Base-by-base conservation (phyloP, 1,140 invertebrate genomes). In the Condylostylus longicornis region DNA sequence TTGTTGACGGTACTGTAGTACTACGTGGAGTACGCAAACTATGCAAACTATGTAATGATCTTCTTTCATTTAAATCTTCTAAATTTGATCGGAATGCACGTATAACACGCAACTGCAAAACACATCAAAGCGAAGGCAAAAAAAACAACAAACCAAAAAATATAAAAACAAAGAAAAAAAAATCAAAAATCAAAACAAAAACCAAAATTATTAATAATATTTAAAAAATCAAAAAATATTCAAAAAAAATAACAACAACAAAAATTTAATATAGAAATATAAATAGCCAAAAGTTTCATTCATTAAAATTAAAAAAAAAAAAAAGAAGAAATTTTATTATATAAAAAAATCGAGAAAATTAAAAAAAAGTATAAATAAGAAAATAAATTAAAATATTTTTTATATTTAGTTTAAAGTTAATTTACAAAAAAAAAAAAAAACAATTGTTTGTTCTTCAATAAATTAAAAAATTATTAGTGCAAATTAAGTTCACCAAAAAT, bases 71-170 rank as follows among this genome's bases (percentile, higher is more conserved):
- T 71, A 98, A 75, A 72, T 98, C 95, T 79, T 98, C 95, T 74
- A 98, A 74, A 62, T 86, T 96, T 59, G 90, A 96, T 74, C 91
- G 95, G 87, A 99, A 99, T 64, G 94, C 95, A 74, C 93, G 86
- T 71, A 98, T 94, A 71, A 98, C 95, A 72, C 95, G 87, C 72
- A 98, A 83, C 94, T 98, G 88, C 72, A 87, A 87, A 79, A 73
- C 74, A 74, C 75, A 60, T 71, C 68, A 69, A 54, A 31, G 29
- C n/a, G n/a, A 53, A 47, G 46, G 58, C 50, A 58, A 41, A 58
- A 48, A 53, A 58, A 58, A 49, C 45, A 55, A 55, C 51, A 47
- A 35, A 58, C 52, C 48, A 49, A 48, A 31, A 9, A 43, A 43
- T 33, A 33, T 17, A 33, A 34, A 20, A 38, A 36, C 41, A 53